Evolutionary conservation across 2,113 vertebrate species (phyloP).

Genomic region (Acinonyx jubatus): DNA sequence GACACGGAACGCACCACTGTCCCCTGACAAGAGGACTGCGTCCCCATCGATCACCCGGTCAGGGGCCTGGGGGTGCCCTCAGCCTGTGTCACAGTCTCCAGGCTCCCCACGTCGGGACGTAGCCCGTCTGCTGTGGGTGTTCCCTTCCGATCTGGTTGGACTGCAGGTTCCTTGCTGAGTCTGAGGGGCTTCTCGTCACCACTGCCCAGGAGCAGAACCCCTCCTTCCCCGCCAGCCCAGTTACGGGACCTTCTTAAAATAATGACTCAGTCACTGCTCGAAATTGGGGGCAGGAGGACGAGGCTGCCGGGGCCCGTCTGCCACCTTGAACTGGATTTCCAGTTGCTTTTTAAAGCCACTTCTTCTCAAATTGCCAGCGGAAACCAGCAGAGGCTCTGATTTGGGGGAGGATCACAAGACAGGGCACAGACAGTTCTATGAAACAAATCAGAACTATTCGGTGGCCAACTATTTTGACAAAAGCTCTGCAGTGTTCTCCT

Average conservation of each 20-base stretch:
- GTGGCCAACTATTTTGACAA: slow-evolving; percentile 63
- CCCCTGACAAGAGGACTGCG: background rate
- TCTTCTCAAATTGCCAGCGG: background rate
- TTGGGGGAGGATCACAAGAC: background rate
- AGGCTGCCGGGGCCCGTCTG: background rate
- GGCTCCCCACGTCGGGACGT: background rate
- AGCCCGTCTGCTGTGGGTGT: background rate
- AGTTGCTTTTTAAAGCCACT: background rate
- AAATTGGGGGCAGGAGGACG: background rate
- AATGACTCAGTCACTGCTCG: background rate
- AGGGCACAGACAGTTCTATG: background rate
- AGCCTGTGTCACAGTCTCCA: fast-evolving
- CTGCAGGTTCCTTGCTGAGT: background rate
- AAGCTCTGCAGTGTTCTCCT: slow-evolving; percentile 30
- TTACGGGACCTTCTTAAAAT: background rate
- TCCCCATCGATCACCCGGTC: background rate
- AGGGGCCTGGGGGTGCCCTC: background rate
- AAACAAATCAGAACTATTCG: slow-evolving; percentile 29
- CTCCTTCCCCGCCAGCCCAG: background rate
- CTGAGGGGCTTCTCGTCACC: background rate
- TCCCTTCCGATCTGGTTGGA: no score
- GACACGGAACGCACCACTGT: background rate
- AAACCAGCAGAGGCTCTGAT: slow-evolving; percentile 39
- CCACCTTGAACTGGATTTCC: background rate
- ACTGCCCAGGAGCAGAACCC: background rate